Base-by-base conservation (phyloP, 2,797 vertebrate genomes). In the Staurois parvus region DNA sequence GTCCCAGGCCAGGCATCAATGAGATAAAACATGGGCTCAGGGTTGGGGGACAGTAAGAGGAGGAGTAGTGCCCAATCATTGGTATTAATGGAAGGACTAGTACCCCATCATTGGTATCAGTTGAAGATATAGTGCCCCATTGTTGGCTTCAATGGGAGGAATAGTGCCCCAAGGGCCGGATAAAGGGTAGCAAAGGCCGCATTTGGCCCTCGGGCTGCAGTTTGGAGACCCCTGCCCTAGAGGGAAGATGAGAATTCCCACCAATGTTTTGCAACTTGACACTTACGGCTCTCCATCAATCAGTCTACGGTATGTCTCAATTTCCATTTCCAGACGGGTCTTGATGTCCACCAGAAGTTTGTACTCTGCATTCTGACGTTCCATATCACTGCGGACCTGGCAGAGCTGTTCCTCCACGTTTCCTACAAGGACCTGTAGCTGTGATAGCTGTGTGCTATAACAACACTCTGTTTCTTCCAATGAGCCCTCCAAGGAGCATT, bases 291-390 rank as follows among this genome's bases (percentile, higher is more conserved):
- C 93, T 76, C 93, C 93, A 67, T 95, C 94, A 83, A 96, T 92
- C 77, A 95, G 92, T n/a, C 82, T 88, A 4, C 89, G 92, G 84
- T 95, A 95, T 0, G 93, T 95, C 77, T 89, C 89, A 0, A 93
- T 94, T 90, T 94, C 93, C 89, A 87, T 90, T 87, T 95, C 93
- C 75, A 94, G 70, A 69, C 24, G 90, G 59, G 87, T 94, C 90
- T 92, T 94, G 91, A 94, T 86, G 75, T 93, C 92, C 62, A 95
- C 89, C 89, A 95, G 88, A 24, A 95, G n/a, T 2, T 76, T 85
- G 26, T 13, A 88, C 84, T 92, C 79, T 42, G 32, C 10, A 15
- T 40, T 73, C 19, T 81, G 79, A 42, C 69, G 69, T 72, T 73
- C 69, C n/a, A 72, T 24, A 40, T 81, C 79, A 45, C 48, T 24